Evolutionary conservation across 2,113 vertebrate species (phyloP), one percentile per base, ranked within the genome.

Genomic region (Brachypteracias leptosomus): DNA sequence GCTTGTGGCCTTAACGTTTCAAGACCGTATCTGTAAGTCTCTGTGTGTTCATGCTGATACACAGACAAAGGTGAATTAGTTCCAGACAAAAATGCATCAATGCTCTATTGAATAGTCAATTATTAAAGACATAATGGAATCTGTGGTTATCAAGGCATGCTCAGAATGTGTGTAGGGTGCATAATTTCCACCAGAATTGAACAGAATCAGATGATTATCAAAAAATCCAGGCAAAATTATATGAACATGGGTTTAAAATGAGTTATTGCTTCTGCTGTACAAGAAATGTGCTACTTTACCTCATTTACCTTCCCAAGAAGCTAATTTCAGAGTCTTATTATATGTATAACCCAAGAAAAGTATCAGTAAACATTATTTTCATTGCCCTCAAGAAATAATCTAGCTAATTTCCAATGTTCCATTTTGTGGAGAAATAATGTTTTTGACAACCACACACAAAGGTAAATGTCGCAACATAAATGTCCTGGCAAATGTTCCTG

Each of bases 91-190:
- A 98, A 98, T 94, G 93, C 95, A 95, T 97, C 94, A 94, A 72
- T 96, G 96, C 77, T 97, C 88, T 97, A 97, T 97, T 97, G 97
- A 98, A 97, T 93, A 97, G 98, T 98, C 97, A 98, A 97, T 98
- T 98, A 98, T 98, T 98, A 97, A 98, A 97, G 81, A 97, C 61
- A 89, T 97, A 97, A 97, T 97, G 90, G 96, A 92, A 97, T 94
- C 92, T 63, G 68, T 96, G 92, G 95, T 94, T 98, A 96, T 96
- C 94, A 95, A 97, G 92, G 90, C 96, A 87, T 96, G 93, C 95
- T 94, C 63, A 71, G 81, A 91, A 97, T 96, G 95, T 97, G 90
- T 87, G 61, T 2, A 58, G 95, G 77, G 67, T 97, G 61, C 89
- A 76, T 80, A 96, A 97, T 97, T 94, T 94, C 46, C 62, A 86